Base-by-base conservation (phyloP, 2,888 invertebrate species). In the Cheiracanthium punctorium region DNA sequence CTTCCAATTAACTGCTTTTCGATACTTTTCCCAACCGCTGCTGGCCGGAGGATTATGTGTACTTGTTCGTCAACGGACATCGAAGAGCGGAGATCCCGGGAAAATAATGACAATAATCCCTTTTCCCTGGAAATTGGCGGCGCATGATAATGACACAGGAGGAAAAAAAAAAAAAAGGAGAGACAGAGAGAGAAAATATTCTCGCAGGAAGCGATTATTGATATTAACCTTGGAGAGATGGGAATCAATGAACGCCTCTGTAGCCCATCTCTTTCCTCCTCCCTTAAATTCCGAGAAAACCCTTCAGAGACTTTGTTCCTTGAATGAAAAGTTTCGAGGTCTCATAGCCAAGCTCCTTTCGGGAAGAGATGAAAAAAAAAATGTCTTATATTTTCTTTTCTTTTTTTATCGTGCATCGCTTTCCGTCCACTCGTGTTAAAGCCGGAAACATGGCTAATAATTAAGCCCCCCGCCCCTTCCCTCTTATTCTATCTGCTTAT, bases 181-280 rank as follows among this genome's bases (percentile, higher is more conserved):
- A 5, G 17, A 48, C 71, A 71, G 64, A 77, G 30, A 37, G n/a
- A 32, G 33, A 73, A 74, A 71, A 32, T 1, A 69, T 32, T 69
- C 48, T 43, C 30, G 65, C 76, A 77, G 82, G 82, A 82, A 82
- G 72, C 72, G 77, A 82, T 82, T 82, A 72, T 77, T 82, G 82
- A 82, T 82, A 82, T 74, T 74, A 74, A 65, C 73, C 72, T 67
- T 69, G 67, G 65, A 41, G n/a, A 43, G 69, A 76, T 73, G 33
- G n/a, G 43, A 73, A 73, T 80, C 67, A 73, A 81, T 81, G 43
- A 48, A 65, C 28, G 67, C n/a, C 33, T 81, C 69, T 69, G 58
- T 58, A 58, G 4, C 4, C 5, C 24, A 10, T 17, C n/a, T 33
- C 20, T 33, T 69, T 8, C 17, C 33, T 69, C 33, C 69, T n/a